Evolutionary conservation across 2,113 vertebrate genomes (phyloP), one percentile per base, ranked within the genome.

Genomic region (Actenoides lindsayi): DNA sequence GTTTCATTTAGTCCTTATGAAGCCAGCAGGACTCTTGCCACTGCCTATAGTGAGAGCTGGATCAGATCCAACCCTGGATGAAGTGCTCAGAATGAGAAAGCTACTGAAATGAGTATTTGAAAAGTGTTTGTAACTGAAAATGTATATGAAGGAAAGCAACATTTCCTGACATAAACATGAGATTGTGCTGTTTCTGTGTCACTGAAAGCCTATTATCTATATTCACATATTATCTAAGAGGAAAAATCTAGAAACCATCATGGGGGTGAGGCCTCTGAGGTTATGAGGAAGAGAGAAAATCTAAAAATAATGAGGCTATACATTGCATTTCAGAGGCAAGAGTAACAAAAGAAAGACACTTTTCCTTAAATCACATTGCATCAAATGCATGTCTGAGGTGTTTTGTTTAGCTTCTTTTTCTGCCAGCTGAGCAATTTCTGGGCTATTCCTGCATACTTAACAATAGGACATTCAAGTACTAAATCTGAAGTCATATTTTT

Each of bases 351-450:
- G 21, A 79, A 94, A 87, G 9, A 8, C 24, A 56, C 63, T 93
- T 94, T 93, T 79, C 63, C 86, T 96, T 94, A 83, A 86, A 86
- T 78, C 25, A 62, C 62, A 48, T 42, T 39, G 48, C 25, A 84
- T 65, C 56, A 84, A 93, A 83, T 9, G 19, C 7, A 27, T 65
- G 27, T 76, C 25, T 69, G 83, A 73, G 60, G 12, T 88, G 70
- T 93, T 93, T 87, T 91, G 33, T 96, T 97, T 92, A 73, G 46
- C 59, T 95, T 96, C 48, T 93, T 94, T 81, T 92, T 93, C 56
- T 96, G 90, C 60, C 91, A 92, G 60, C 65, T 91, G 97, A 97
- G 65, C 41, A 28, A 95, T 93, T 97, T 97, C 95, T 96, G 85
- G 95, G 80, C 78, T 75, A 92, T 76, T 65, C 46, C 71, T 90